These are phyloP conservation scores for Cephus runcator DNA, from an alignment of 2,888 invertebrate genomes.

Conservation along the genomic window DNA sequence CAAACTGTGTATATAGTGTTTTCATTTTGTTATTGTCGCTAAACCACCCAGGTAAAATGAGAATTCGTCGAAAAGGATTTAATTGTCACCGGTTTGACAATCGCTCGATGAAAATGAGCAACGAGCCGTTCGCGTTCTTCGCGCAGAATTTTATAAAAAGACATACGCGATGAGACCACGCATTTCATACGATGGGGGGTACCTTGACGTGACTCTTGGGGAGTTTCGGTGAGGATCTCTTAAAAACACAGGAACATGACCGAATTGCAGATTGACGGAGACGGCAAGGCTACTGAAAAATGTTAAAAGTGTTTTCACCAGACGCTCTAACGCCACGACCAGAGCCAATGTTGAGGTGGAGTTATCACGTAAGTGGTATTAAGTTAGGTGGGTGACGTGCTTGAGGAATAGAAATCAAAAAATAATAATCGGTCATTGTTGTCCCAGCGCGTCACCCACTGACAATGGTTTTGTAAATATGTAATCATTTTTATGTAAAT, in stretches of 20 bases:
- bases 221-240: background rate
- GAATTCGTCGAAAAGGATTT: background rate
- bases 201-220: background rate
- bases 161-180: background rate
- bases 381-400: conserved; percentile 24
- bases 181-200: background rate
- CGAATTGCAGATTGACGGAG: conserved; percentile 90
- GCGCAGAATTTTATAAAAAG: background rate
- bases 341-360: conserved; percentile 89
- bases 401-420: conserved; percentile 8
- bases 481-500: background rate
- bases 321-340: conserved; percentile 77
- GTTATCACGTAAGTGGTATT: conserved; percentile 87
- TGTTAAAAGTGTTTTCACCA: conserved; percentile 91
- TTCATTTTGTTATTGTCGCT: background rate
- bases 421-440: background rate
- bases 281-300: conserved; percentile 95
- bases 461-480: background rate
- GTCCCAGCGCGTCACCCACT: background rate
- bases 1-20: background rate
- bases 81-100: background rate
- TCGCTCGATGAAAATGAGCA: background rate
- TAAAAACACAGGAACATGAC: conserved; percentile 15
- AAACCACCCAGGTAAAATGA: background rate
- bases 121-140: background rate